Percentiles rank a stretch among this genome's conserved stretches.
These are phyloP conservation scores for Psittacula derbiana DNA, from an alignment of 2,797 vertebrate species.

Conservation along the genomic window DNA sequence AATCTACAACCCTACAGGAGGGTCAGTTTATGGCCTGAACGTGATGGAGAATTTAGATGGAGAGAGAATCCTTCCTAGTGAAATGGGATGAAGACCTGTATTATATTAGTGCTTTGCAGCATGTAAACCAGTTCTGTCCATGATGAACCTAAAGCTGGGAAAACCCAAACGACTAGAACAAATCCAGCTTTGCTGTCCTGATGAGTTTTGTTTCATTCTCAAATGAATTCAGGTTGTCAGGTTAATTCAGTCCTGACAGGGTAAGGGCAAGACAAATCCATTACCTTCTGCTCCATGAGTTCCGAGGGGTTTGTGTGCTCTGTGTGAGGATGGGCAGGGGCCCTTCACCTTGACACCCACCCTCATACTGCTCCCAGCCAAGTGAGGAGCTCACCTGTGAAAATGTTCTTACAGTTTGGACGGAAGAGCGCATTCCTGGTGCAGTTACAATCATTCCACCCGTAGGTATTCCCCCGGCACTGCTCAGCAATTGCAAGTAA, in stretches of 20 bases:
- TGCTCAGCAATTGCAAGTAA: neutral
- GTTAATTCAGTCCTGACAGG: neutral
- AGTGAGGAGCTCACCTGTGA: neutral
- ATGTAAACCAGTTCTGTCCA: neutral
- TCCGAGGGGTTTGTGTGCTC: neutral
- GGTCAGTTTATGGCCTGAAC: slow-evolving; percentile 38
- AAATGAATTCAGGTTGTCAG: neutral
- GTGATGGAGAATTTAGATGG: slow-evolving; percentile 15
- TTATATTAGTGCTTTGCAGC: slow-evolving; percentile 18
- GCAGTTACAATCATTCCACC: neutral
- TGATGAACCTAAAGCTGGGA: neutral
- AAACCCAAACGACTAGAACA: neutral
- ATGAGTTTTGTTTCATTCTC: neutral
- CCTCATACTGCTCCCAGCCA: neutral
- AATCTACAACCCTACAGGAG: slow-evolving; percentile 39
- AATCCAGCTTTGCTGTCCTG: slow-evolving; percentile 30
- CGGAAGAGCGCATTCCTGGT: neutral
- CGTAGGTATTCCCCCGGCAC: neutral
- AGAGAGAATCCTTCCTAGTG: neutral
- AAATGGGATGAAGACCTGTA: neutral
- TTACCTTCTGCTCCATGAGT: neutral
- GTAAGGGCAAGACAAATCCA: slow-evolving; percentile 18
- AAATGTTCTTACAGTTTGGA: neutral
- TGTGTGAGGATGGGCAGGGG: neutral
- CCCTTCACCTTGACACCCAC: neutral